Evolutionary conservation across 2,113 vertebrate genomes (phyloP), one percentile per base, ranked within the genome.

Genomic region (Peromyscus californicus): DNA sequence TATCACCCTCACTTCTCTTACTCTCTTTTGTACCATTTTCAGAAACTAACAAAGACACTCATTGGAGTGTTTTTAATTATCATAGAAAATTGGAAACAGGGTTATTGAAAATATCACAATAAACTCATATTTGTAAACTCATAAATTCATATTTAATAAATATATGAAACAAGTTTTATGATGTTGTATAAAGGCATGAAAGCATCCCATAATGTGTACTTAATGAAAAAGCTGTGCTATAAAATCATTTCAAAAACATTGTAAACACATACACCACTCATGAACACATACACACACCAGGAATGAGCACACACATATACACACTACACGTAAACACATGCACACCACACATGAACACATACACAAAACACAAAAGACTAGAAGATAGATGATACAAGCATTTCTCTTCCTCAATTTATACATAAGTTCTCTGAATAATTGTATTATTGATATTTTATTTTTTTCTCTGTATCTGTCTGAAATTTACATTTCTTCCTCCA

Each of bases 61-160:
- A 86, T 0, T 93, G 29, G 13, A 86, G n/a, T 91, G 22, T 80
- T 82, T 63, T 63, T 93, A 88, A 93, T 95, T 86, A 70, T 89
- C 39, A 26, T 74, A 5, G 31, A 89, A 74, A 89, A 89, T 86
- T 74, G 89, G 65, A 95, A 92, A 88, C 1, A 91, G 13, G 59
- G 76, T 36, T 21, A 2, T 86, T 67, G 21, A 88, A 63, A 63
- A 45, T 61, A 48, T 70, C 79, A 72, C 0, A 85, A 70, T 82
- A 92, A 82, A 90, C 7, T 95, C 29, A 80, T 54, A 93, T 69
- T 93, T 90, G 36, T 74, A 72, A 96, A 96, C 24, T 80, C 39
- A 74, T 91, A 72, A 80, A 63, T 13, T 80, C 39, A 48, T 70
- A 79, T 76, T 95, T 93, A 96, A 95, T 85, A 79, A 69, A 88